These are phyloP conservation scores for Astatotilapia flaviijosephi DNA, from an alignment of 2,113 vertebrate genomes.

Conservation along the genomic window DNA sequence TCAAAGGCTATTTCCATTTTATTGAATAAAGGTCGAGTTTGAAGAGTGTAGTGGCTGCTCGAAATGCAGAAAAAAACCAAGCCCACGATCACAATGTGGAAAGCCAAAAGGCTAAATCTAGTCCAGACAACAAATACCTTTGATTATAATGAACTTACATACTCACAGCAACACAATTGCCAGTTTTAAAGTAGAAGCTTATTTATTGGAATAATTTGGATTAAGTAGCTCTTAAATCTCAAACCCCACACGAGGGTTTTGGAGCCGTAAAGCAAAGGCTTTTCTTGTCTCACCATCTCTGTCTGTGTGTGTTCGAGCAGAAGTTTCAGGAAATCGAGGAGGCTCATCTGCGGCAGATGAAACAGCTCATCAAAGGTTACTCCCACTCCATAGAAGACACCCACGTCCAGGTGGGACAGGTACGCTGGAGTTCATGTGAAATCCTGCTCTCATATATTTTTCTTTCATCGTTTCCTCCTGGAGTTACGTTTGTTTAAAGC, in stretches of 20 bases:
- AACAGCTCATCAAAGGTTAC: conserved; percentile 86
- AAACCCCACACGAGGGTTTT: background rate
- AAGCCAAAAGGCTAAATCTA: no score
- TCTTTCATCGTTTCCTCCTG: background rate
- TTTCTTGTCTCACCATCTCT: background rate
- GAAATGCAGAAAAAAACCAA: background rate
- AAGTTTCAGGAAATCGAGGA: conserved; percentile 92
- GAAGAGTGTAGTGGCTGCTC: background rate
- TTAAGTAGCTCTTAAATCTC: background rate
- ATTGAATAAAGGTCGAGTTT: background rate
- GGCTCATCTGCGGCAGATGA: conserved; percentile 85
- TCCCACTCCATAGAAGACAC: conserved; percentile 92
- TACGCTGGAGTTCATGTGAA: conserved; percentile 20
- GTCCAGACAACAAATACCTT: no score
- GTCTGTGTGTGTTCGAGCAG: conserved; percentile 50
- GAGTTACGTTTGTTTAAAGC: background rate
- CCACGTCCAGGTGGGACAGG: conserved; percentile 95
- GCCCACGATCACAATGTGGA: no score
- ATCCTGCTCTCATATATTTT: background rate
- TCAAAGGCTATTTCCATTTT: background rate
- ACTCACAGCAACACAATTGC: no score
- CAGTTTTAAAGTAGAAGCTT: no score
- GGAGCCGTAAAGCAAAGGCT: background rate
- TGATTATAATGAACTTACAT: no score
- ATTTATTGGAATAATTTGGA: no score